phyloP scores from a whole-genome alignment of 2,888 invertebrate genomes.

The Clitarchus hookeri region DNA sequence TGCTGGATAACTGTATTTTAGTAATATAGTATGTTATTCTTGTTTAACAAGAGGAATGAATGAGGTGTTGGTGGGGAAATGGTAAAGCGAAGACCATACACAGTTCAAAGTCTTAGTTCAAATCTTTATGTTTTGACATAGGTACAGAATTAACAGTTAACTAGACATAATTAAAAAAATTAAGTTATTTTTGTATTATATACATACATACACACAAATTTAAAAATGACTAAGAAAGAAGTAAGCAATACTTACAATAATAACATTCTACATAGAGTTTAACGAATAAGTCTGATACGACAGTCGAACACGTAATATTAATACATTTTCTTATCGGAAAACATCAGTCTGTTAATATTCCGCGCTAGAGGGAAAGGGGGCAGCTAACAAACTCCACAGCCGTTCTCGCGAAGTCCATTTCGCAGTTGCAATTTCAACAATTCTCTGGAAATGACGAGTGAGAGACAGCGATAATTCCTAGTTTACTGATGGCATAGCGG shows the following conservation, averaged over 20 bases:
- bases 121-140: not conserved
- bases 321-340: not conserved
- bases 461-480: not conserved
- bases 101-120: not conserved
- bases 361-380: not conserved
- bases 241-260: constrained; percentile 22
- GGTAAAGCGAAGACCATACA: too few species aligned
- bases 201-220: constrained; percentile 22
- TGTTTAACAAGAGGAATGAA: too few species aligned
- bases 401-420: not conserved
- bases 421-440: not conserved
- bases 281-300: constrained; percentile 6
- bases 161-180: constrained; percentile 21
- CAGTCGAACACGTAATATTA: not conserved
- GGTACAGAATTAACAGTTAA: constrained; percentile 8
- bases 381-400: not conserved
- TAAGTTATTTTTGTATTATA: constrained; percentile 23
- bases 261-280: not conserved
- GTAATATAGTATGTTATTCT: too few species aligned
- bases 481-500: not conserved
- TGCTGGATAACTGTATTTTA: too few species aligned
- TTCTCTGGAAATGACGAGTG: not conserved
- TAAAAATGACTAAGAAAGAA: constrained; percentile 19
- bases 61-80: too few species aligned
- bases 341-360: constrained; percentile 14